A percentile compares a stretch with the other conserved stretches of the same genome.
Conservation (phyloP, 1,140 invertebrate genomes). For the Holotrichia oblita region DNA sequence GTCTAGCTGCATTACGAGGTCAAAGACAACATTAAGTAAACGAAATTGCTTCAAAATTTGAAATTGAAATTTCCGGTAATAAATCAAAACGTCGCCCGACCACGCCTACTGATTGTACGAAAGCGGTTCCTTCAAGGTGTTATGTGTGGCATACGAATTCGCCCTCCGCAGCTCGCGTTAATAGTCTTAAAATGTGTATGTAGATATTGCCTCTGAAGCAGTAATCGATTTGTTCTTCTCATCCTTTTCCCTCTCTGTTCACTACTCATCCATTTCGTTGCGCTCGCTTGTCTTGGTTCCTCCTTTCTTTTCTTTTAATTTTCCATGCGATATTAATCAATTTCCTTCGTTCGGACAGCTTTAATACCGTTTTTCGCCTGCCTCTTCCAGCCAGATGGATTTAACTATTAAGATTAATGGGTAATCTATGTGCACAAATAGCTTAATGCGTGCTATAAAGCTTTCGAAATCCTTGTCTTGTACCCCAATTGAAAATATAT, state of each 20-base stretch:
- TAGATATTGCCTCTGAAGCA: conserved; percentile 15
- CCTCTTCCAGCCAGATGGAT: conserved; percentile 25
- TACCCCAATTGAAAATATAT: neutral
- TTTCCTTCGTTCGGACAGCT: conserved; percentile 16
- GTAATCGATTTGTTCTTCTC: conserved; percentile 20
- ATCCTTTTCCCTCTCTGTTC: neutral
- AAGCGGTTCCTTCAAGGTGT: conserved; percentile 17
- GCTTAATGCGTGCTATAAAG: conserved; percentile 10
- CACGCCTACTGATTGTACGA: conserved; percentile 20
- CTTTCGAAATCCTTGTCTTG: neutral
- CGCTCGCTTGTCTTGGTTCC: neutral
- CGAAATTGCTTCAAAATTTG: conserved; percentile 30
- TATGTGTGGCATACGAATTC: conserved; percentile 15
- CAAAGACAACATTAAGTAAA: conserved; percentile 24
- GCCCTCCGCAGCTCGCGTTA: neutral
- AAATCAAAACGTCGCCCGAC: conserved; percentile 20
- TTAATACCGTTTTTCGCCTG: conserved; percentile 26
- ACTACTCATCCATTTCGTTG: conserved; percentile 6
- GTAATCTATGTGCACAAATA: conserved; percentile 34
- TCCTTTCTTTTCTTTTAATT: conserved; percentile 22
- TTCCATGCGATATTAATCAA: conserved; percentile 34
- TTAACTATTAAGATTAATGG: conserved; percentile 37
- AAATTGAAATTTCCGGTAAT: conserved; percentile 26
- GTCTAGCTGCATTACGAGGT: neutral
- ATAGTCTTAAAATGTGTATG: conserved; percentile 30